phyloP scores from a whole-genome alignment of 2,113 vertebrate species.

The Falcunculus frontatus region DNA sequence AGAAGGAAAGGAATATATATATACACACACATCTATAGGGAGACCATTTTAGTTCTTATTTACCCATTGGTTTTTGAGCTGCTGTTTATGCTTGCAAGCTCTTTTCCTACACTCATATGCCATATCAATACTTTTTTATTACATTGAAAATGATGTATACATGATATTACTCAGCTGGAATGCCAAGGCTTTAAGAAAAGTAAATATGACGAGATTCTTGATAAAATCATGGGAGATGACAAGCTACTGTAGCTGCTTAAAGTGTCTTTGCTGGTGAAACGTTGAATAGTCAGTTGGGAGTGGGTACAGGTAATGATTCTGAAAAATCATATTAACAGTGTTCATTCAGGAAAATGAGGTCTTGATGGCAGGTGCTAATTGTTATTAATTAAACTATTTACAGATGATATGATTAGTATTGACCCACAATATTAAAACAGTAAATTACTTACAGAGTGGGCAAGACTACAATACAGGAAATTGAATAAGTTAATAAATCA shows the following conservation, averaged over 20 bases:
- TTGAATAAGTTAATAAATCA: slow-evolving; percentile 62
- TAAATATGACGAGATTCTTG: background rate
- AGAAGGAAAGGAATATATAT: background rate
- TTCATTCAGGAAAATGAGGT: slow-evolving; percentile 1
- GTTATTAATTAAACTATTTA: slow-evolving; percentile 61
- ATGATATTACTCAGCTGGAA: background rate
- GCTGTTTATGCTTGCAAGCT: background rate
- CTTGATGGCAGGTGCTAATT: slow-evolving; percentile 47
- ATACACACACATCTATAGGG: background rate
- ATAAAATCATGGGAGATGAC: background rate
- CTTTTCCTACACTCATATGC: background rate
- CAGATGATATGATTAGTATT: slow-evolving; percentile 48
- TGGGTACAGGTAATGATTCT: background rate
- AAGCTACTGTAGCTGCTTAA: background rate
- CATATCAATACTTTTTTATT: background rate
- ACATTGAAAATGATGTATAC: background rate
- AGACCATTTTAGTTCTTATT: background rate
- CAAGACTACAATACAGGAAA: background rate
- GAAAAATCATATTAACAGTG: slow-evolving; percentile 2
- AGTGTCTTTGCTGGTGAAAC: background rate
- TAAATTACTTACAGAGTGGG: slow-evolving; percentile 52
- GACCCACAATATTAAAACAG: slow-evolving; percentile 47
- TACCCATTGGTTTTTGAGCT: background rate
- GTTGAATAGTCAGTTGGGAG: background rate
- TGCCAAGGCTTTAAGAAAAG: background rate